These are phyloP conservation scores for Catagonus wagneri DNA, from an alignment of 2,113 vertebrate species.

Conservation along the genomic window DNA sequence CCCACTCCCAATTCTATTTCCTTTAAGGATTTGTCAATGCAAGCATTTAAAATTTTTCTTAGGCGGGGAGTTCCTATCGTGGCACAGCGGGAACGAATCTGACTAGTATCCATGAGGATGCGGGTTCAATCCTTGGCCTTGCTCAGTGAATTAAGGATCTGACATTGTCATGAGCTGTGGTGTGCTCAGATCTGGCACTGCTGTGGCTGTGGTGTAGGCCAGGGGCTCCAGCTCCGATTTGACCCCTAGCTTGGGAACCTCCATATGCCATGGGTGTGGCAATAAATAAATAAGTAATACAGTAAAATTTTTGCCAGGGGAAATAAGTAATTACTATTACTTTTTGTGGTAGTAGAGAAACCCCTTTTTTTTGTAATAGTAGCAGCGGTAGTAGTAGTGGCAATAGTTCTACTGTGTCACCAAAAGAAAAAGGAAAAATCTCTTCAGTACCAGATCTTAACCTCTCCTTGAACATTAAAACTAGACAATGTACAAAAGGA, in stretches of 20 bases:
- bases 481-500: background rate
- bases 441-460: background rate
- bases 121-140: no score
- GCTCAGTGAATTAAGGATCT: no score
- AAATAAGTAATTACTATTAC: background rate
- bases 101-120: no score
- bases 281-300: no score
- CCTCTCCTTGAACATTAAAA: background rate
- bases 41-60: conserved; percentile 34
- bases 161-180: no score
- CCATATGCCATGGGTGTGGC: no score
- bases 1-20: background rate
- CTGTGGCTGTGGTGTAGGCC: no score
- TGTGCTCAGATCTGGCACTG: no score
- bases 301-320: conserved; percentile 15
- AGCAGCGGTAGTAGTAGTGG: background rate
- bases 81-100: no score
- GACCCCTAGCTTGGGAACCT: no score
- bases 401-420: background rate
- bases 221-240: no score
- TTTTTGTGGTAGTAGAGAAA: background rate
- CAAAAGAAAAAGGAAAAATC: background rate
- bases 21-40: conserved; percentile 33
- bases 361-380: background rate
- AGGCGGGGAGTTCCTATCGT: background rate